A percentile compares a stretch with the other conserved stretches of the same genome.
These are phyloP conservation scores for Drosophila mercatorum DNA, from an alignment of 2,888 invertebrate genomes.

Conservation along the genomic window DNA sequence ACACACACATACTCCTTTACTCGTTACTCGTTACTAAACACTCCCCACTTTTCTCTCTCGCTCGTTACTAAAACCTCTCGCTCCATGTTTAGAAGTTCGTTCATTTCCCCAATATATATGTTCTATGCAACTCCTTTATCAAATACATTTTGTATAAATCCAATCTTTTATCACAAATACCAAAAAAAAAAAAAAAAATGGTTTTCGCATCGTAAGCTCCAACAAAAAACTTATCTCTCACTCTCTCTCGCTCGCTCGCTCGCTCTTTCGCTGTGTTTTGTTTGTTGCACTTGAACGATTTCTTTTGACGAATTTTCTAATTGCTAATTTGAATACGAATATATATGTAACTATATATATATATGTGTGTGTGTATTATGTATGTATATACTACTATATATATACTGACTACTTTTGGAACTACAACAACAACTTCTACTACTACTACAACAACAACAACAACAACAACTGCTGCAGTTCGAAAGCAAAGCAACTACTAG, in stretches of 20 bases:
- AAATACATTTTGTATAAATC: conserved; percentile 21
- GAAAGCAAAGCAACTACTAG: conserved; percentile 75
- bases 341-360: conserved; percentile 19
- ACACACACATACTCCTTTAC: background rate
- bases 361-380: conserved; percentile 28
- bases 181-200: conserved; percentile 4
- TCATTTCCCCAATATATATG: conserved; percentile 19
- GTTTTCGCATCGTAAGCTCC: conserved; percentile 15
- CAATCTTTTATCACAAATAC: background rate
- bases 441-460: conserved; percentile 46
- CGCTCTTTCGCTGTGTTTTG: conserved; percentile 45
- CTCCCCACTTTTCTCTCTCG: conserved; percentile 16
- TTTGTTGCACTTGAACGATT: conserved; percentile 41
- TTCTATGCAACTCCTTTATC: conserved; percentile 31
- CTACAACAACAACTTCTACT: conserved; percentile 37
- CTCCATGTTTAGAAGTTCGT: conserved; percentile 19
- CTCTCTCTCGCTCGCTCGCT: background rate
- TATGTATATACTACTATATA: conserved; percentile 23
- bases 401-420: conserved; percentile 48
- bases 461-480: conserved; percentile 63
- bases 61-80: conserved; percentile 19
- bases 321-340: conserved; percentile 57
- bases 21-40: conserved; percentile 41
- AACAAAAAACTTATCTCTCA: conserved; percentile 4
- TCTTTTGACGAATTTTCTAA: conserved; percentile 55